Evolutionary conservation across 2,113 vertebrate species (phyloP).

Genomic region (Thinocorus orbignyianus): DNA sequence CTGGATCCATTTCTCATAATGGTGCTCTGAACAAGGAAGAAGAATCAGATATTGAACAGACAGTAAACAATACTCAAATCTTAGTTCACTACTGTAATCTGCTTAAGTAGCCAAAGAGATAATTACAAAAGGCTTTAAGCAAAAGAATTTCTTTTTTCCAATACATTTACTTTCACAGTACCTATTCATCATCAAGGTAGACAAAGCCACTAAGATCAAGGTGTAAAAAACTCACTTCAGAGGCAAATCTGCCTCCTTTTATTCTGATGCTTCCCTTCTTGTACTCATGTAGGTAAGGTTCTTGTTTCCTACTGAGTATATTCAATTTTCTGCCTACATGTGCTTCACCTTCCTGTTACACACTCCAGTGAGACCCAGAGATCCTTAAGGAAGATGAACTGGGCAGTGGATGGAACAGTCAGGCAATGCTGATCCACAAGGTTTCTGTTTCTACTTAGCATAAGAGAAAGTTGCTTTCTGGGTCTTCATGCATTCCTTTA

Average conservation of each 20-base stretch:
- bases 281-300: neutral
- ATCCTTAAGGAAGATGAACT: neutral
- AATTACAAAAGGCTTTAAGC: neutral
- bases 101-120: neutral
- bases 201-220: neutral
- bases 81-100: neutral
- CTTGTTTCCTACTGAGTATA: neutral
- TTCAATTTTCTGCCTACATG: neutral
- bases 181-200: neutral
- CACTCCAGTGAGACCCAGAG: neutral
- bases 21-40: rapidly evolving
- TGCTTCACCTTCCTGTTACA: neutral
- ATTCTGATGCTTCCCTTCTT: neutral
- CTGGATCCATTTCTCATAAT: neutral
- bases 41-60: neutral
- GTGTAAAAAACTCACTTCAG: neutral
- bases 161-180: neutral
- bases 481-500: neutral
- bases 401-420: neutral
- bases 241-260: neutral
- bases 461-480: neutral
- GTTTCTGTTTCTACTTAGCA: neutral
- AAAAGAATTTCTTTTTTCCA: neutral
- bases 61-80: neutral
- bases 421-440: neutral